These are phyloP conservation scores for Dicaeum eximium DNA, from an alignment of 2,113 vertebrate genomes.

Conservation along the genomic window DNA sequence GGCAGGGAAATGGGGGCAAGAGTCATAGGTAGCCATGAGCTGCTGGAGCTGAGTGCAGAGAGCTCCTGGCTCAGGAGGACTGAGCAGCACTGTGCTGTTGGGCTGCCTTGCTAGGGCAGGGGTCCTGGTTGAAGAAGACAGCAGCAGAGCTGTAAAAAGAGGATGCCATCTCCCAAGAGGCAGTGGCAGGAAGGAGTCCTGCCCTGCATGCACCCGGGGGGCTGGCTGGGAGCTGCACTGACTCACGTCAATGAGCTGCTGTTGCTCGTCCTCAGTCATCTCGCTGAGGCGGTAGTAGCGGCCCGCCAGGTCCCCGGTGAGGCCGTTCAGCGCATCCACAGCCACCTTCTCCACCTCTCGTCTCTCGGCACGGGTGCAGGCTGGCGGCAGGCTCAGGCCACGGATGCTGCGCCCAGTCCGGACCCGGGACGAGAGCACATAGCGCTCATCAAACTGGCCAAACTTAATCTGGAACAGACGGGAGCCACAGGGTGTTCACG, in stretches of 20 bases:
- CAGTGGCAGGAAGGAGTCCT: background rate
- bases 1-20: background rate
- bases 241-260: conserved; percentile 84
- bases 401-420: conserved; percentile 85
- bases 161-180: fast-evolving
- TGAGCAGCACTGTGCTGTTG: background rate
- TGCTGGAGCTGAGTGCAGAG: background rate
- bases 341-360: conserved; percentile 80
- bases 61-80: background rate
- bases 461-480: conserved; percentile 72
- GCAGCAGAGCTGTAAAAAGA: background rate
- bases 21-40: background rate
- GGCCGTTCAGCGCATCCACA: conserved; percentile 71
- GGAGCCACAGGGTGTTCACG: fast-evolving
- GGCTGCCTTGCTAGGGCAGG: background rate
- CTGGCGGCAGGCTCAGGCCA: conserved; percentile 80
- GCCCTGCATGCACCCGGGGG: fast-evolving
- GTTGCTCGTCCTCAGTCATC: conserved; percentile 81
- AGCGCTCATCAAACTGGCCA: conserved; percentile 90
- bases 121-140: background rate
- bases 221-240: background rate
- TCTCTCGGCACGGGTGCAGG: conserved; percentile 78
- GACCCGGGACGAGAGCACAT: conserved; percentile 93
- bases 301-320: conserved; percentile 75
- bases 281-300: conserved; percentile 79